phyloP scores from a whole-genome alignment of 1,140 invertebrate species.

The Glossosoma conforme region DNA sequence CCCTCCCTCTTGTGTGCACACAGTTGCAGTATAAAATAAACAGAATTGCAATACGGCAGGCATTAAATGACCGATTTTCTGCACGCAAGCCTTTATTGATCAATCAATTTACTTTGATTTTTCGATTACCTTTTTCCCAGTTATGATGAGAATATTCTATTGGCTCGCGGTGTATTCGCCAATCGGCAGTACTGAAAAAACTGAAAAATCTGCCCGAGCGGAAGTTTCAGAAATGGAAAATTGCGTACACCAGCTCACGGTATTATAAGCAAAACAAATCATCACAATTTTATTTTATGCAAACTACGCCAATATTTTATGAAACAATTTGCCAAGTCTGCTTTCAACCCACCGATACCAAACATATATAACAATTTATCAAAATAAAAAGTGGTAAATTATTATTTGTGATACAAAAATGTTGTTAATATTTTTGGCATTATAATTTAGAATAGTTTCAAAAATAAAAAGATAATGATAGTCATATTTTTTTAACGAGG shows the following conservation, averaged over 20 bases:
- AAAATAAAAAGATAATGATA: too few relatives aligned
- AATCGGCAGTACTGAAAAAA: constrained; percentile 15
- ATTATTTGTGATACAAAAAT: too few relatives aligned
- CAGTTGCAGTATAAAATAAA: neutral
- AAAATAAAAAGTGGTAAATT: too few relatives aligned
- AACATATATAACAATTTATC: too few relatives aligned
- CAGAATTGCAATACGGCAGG: constrained; percentile 1
- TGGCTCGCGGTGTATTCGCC: constrained; percentile 9
- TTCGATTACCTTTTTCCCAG: constrained; percentile 13
- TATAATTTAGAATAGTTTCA: too few relatives aligned
- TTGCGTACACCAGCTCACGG: constrained; percentile 5
- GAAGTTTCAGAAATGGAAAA: constrained; percentile 14
- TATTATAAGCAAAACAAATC: constrained; percentile 15
- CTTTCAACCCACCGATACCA: too few relatives aligned
- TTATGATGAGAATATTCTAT: constrained; percentile 10
- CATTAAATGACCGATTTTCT: constrained; percentile 3
- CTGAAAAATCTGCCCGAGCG: constrained; percentile 4
- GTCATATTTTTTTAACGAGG: too few relatives aligned
- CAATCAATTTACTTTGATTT: constrained; percentile 22
- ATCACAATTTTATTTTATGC: too few relatives aligned
- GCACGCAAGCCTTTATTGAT: constrained; percentile 14
- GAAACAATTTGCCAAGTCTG: too few relatives aligned
- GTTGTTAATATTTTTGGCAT: too few relatives aligned
- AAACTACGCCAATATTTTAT: too few relatives aligned
- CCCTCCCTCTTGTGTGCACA: neutral